Evolutionary conservation across 2,797 vertebrate genomes (phyloP).

Genomic region (Uromys caudimaculatus): DNA sequence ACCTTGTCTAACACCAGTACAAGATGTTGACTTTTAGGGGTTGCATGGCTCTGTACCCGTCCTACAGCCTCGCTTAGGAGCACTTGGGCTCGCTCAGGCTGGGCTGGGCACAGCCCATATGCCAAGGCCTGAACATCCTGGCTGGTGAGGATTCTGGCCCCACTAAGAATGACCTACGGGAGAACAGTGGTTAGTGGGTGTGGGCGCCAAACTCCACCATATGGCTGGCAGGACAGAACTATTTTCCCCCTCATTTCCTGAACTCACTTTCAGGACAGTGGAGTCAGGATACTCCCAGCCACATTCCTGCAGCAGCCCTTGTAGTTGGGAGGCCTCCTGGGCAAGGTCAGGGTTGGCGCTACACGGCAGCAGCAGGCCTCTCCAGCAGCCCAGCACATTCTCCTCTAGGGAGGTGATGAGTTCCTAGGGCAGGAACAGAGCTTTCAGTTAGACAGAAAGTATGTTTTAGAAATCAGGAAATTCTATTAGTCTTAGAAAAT

Average conservation of each 20-base stretch:
- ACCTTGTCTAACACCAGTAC: conserved; percentile 96
- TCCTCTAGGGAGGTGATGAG: conserved; percentile 91
- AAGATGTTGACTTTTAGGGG: conserved; percentile 86
- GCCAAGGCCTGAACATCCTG: conserved; percentile 88
- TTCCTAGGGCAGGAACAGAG: conserved; percentile 73
- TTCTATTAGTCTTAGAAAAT: background rate
- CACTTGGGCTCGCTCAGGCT: conserved; percentile 84
- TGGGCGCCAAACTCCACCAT: background rate
- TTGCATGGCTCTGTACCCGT: conserved; percentile 69
- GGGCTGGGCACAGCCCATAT: conserved; percentile 86
- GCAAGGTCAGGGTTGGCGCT: conserved; percentile 84
- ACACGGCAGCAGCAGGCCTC: conserved; percentile 88
- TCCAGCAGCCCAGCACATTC: conserved; percentile 92
- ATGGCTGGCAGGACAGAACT: background rate
- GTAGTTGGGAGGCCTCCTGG: conserved; percentile 85
- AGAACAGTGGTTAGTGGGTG: background rate
- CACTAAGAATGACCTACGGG: conserved; percentile 90
- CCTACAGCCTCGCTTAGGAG: conserved; percentile 87
- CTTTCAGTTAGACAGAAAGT: background rate
- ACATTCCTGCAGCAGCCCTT: conserved; percentile 81
- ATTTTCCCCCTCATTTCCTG: background rate
- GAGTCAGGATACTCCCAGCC: conserved; percentile 85
- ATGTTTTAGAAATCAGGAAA: background rate
- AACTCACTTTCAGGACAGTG: conserved; percentile 90
- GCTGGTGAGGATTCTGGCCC: conserved; percentile 87